These are phyloP conservation scores for Thalassoma bifasciatum DNA, from an alignment of 2,113 vertebrate species.

Conservation along the genomic window DNA sequence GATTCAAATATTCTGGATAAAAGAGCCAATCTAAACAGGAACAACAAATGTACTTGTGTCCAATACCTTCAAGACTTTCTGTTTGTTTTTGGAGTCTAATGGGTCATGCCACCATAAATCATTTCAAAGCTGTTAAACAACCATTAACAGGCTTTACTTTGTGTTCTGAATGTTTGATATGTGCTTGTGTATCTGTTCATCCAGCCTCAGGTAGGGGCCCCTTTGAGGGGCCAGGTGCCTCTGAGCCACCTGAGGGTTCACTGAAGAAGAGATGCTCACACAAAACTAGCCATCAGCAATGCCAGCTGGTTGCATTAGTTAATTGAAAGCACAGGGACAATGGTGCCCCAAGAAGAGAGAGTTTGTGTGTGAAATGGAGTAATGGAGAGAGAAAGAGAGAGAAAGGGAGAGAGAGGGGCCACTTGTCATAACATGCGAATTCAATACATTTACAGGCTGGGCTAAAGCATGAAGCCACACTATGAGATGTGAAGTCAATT, in stretches of 20 bases:
- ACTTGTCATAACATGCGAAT: conserved; percentile 5
- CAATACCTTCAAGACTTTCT: neutral
- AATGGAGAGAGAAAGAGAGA: too few species aligned
- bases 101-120: neutral
- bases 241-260: conserved; percentile 30
- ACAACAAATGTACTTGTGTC: neutral
- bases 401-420: neutral
- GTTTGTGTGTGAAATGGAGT: neutral
- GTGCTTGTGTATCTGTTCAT: conserved; percentile 3
- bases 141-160: neutral
- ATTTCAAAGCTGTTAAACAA: neutral
- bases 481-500: neutral
- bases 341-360: neutral
- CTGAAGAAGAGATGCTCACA: conserved; percentile 26
- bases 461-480: neutral
- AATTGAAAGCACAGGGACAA: conserved; percentile 64
- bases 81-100: neutral
- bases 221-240: conserved; percentile 42
- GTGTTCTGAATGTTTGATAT: conserved; percentile 6
- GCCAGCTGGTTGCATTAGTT: conserved; percentile 53
- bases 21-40: neutral
- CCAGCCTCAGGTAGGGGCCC: conserved; percentile 10
- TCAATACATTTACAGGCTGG: neutral
- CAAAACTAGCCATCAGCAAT: conserved; percentile 48
- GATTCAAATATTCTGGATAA: neutral